These are phyloP conservation scores for Eulacestoma nigropectus DNA, from an alignment of 2,113 vertebrate species.

Conservation along the genomic window DNA sequence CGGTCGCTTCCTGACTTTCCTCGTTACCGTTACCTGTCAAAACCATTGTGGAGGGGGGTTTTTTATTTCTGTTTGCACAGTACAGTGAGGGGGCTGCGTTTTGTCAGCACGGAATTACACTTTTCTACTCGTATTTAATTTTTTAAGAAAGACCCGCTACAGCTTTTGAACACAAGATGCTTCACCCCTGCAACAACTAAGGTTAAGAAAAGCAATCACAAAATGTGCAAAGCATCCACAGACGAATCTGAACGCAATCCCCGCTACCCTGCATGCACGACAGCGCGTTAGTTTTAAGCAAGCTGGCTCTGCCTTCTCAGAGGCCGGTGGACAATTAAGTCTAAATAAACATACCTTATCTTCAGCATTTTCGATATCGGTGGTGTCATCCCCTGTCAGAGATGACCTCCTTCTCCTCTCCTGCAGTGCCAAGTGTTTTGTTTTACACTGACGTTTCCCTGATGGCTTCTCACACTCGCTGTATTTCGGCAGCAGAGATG, in stretches of 20 bases:
- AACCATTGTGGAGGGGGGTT: rapidly evolving
- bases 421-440: constrained; percentile 91
- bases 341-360: constrained; percentile 78
- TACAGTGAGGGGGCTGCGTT: neutral
- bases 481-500: constrained; percentile 85
- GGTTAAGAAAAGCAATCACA: neutral
- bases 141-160: neutral
- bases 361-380: constrained; percentile 75
- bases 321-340: constrained; percentile 30
- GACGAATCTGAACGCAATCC: neutral
- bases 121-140: neutral
- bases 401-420: constrained; percentile 78
- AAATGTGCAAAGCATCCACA: neutral
- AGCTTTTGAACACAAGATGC: neutral
- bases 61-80: neutral
- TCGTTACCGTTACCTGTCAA: constrained; percentile 69
- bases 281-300: neutral
- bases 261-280: neutral
- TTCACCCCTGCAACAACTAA: neutral
- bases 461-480: constrained; percentile 93
- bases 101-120: neutral
- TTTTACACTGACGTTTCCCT: constrained; percentile 98
- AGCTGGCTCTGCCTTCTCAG: neutral
- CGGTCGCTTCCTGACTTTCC: constrained; percentile 74
- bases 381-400: constrained; percentile 71